Base-by-base conservation (phyloP, 2,888 invertebrate species). In the Melanotus villosus region DNA sequence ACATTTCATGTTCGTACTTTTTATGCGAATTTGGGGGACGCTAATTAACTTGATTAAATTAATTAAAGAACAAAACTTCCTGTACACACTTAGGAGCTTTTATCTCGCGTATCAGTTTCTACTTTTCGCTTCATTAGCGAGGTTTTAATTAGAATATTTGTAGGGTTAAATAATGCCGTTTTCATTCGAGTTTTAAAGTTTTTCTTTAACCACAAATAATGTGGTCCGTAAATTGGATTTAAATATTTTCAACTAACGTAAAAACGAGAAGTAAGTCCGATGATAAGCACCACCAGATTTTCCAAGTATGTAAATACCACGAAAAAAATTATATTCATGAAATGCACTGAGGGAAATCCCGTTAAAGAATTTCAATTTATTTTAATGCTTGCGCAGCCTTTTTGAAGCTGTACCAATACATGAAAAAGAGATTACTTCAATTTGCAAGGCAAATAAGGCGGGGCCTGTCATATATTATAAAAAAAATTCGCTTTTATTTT, bases 401-500 rank as follows among this genome's bases (percentile, higher is more conserved):
- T 52, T 52, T 19, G 32, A 18, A 52, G 52, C 52, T 52, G 10
- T 32, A 32, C 32, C 52, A 32, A 52, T 52, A 52, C 32, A 32
- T 34, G 34, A 47, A 52, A 52, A 52, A 32, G 18, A 32, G 52
- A 52, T 52, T 52, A 52, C 19, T 34, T 16, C 52, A 52, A 52
- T 52, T 52, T 52, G 52, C 52, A 52, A 32, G 52, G 30, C 14
- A 32, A 52, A 52, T 52, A 52, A 32, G 32, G 26, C 52, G 34
- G 32, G 14, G 9, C 23, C n/a, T 19, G 52, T 34, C 52, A 30
- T 52, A 32, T 32, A 26, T 34, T 19, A 30, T 52, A 52, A 52
- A 47, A 52, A 52, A 47, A 47, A 47, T 19, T 47, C 19, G 47
- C n/a, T 47, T 47, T 47, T 47, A 47, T 47, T 47, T 47, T 47